Evolutionary conservation across 2,888 invertebrate genomes (phyloP).

Genomic region (Cryptosula pallasiana): DNA sequence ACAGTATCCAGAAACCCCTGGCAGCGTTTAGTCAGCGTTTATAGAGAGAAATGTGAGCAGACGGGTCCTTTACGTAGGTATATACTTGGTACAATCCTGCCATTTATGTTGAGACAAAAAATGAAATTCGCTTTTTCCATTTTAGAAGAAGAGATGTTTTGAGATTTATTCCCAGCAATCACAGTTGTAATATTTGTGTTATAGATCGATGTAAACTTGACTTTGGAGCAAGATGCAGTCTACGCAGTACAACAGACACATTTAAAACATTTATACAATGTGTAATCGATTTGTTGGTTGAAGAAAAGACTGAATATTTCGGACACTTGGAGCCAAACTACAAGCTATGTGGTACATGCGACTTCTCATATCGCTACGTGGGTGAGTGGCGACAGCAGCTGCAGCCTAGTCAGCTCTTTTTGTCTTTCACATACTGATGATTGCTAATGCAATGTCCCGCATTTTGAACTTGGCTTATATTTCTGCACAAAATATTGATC

Average conservation of each 20-base stretch:
- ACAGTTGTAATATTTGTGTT: too few species aligned
- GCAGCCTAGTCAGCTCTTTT: too few species aligned
- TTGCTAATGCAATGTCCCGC: too few species aligned
- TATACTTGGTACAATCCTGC: too few species aligned
- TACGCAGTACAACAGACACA: not conserved
- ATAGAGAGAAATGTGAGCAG: slow-evolving; percentile 17
- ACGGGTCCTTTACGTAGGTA: not conserved
- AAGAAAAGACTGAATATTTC: not conserved
- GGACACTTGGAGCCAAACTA: slow-evolving; percentile 10
- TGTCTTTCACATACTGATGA: too few species aligned
- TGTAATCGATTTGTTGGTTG: slow-evolving; percentile 10
- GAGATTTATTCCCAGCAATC: too few species aligned
- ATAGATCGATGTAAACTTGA: slow-evolving; percentile 4
- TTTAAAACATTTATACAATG: slow-evolving; percentile 3
- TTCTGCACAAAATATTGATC: too few species aligned
- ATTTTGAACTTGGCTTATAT: too few species aligned
- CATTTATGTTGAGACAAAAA: too few species aligned
- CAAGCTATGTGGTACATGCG: not conserved
- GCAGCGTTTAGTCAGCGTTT: slow-evolving; percentile 12
- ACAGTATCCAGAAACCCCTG: not conserved
- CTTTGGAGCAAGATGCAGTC: not conserved
- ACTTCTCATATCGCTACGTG: slow-evolving; percentile 4
- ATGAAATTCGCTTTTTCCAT: too few species aligned
- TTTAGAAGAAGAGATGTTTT: too few species aligned
- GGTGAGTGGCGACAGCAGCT: too few species aligned